phyloP scores from a whole-genome alignment of 2,797 vertebrate species.

The Tympanoctomys barrerae region DNA sequence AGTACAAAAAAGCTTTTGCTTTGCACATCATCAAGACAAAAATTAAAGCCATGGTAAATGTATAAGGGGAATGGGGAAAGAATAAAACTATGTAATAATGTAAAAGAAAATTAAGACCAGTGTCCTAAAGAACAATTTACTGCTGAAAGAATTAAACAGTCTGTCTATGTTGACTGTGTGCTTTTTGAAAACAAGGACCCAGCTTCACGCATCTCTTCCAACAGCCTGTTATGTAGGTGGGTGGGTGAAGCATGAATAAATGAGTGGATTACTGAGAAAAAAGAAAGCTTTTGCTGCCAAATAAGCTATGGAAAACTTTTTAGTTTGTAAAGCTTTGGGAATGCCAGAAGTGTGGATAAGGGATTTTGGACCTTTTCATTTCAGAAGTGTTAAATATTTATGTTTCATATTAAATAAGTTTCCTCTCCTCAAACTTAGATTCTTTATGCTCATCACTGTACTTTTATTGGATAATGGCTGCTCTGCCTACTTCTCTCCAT shows the following conservation, averaged over 20 bases:
- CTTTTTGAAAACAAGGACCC: not conserved
- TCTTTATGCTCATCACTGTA: not conserved
- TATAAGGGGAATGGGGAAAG: not conserved
- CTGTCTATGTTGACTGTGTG: not conserved
- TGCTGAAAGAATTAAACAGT: not conserved
- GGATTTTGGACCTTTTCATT: constrained; percentile 49
- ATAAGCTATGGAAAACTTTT: constrained; percentile 60
- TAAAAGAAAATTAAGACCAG: not conserved
- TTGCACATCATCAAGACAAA: constrained; percentile 45
- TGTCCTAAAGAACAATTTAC: not conserved
- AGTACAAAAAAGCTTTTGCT: constrained; percentile 67
- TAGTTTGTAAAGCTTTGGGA: constrained; percentile 50
- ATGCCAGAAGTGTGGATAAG: constrained; percentile 52
- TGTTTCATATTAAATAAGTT: constrained; percentile 55
- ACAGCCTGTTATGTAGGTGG: not conserved
- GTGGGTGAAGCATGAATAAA: not conserved
- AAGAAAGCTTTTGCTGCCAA: constrained; percentile 66
- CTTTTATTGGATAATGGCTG: not conserved
- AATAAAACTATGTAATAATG: not conserved
- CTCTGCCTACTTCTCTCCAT: not conserved
- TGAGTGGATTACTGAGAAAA: not conserved
- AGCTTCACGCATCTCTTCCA: not conserved
- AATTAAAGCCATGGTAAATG: not conserved
- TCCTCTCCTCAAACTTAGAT: not conserved
- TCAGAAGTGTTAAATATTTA: constrained; percentile 58